Evolutionary conservation across 2,797 vertebrate genomes (phyloP).

Genomic region (Pantherophis vulpinus): DNA sequence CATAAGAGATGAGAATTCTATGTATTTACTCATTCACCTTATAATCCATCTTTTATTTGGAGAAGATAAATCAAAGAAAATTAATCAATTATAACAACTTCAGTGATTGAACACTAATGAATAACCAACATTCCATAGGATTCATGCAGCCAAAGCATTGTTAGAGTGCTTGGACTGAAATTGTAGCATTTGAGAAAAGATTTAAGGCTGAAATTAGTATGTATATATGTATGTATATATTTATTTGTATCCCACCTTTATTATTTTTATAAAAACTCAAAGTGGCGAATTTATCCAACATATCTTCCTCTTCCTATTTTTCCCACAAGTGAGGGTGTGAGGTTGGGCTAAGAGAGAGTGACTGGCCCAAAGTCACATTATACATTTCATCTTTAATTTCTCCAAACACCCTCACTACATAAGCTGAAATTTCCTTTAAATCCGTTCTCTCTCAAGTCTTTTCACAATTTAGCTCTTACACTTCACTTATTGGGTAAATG

Average conservation of each 20-base stretch:
- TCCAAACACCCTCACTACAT: not conserved
- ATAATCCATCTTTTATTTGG: not conserved
- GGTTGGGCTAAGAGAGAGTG: no score
- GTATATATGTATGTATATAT: not conserved
- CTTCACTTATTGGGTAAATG: not conserved
- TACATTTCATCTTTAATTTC: not conserved
- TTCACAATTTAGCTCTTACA: not conserved
- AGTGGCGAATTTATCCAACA: not conserved
- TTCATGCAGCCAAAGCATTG: not conserved
- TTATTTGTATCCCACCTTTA: not conserved
- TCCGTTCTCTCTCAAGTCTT: not conserved
- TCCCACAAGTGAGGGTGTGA: no score
- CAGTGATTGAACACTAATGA: not conserved
- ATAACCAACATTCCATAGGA: not conserved
- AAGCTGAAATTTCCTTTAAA: not conserved
- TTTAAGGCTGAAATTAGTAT: not conserved
- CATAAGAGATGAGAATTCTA: not conserved
- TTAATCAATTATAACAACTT: not conserved
- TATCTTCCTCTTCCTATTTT: not conserved
- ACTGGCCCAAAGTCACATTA: not conserved
- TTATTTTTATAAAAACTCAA: not conserved
- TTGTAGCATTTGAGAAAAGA: not conserved
- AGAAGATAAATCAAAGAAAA: not conserved
- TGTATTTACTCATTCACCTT: not conserved
- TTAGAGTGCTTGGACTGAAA: not conserved